Evolutionary conservation across 1,140 invertebrate genomes (phyloP).

Genomic region (Drosophila ananassae): DNA sequence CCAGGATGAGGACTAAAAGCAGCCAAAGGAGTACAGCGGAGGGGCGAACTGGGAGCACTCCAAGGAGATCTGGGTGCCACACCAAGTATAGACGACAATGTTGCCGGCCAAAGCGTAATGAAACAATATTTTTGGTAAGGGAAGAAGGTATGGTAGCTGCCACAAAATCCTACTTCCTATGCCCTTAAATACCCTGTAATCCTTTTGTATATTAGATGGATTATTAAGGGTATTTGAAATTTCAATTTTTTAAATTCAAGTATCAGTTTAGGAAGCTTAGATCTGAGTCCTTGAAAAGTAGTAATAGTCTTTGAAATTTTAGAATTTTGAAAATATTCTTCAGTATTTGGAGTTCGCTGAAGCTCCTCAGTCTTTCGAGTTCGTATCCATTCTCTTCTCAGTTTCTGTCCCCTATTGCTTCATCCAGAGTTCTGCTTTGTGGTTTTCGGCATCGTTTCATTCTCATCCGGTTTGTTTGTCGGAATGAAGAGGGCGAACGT

Average conservation of each 20-base stretch:
- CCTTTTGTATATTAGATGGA: neutral
- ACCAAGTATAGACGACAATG: constrained; percentile 38
- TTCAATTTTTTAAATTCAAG: neutral
- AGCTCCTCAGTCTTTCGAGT: too few relatives aligned
- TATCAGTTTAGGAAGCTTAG: too few relatives aligned
- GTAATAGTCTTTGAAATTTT: neutral
- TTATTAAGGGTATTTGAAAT: neutral
- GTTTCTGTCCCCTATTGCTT: constrained; percentile 20
- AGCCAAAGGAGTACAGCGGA: neutral
- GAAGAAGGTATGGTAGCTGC: neutral
- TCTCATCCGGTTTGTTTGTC: constrained; percentile 70
- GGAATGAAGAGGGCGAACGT: constrained; percentile 31
- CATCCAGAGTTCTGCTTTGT: constrained; percentile 51
- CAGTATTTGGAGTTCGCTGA: constrained; percentile 10
- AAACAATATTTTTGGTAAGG: constrained; percentile 66
- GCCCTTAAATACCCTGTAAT: neutral
- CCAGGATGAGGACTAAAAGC: constrained; percentile 25
- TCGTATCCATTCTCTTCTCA: neutral
- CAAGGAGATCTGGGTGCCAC: constrained; percentile 30
- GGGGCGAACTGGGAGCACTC: neutral
- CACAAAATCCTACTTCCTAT: neutral
- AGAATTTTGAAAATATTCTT: neutral
- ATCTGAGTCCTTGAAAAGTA: too few relatives aligned
- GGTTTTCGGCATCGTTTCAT: constrained; percentile 71
- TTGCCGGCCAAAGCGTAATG: constrained; percentile 64